phyloP scores from a whole-genome alignment of 2,888 invertebrate genomes.

The Erebia epiphron region DNA sequence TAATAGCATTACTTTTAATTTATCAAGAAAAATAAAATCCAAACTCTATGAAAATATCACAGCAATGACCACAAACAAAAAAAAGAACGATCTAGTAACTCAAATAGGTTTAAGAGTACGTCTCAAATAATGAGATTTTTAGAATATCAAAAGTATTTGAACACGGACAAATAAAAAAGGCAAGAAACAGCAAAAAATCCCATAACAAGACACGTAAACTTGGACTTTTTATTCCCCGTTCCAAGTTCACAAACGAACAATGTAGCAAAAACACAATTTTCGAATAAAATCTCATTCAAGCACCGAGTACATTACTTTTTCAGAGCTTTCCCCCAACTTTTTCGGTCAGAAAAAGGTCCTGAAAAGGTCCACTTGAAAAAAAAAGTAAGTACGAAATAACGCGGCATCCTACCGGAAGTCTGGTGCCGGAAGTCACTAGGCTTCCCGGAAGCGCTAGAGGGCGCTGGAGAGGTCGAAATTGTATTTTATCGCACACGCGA shows the following conservation, averaged over 20 bases:
- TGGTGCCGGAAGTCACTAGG: conserved; percentile 74
- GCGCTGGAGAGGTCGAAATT: conserved; percentile 71
- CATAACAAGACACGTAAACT: conserved; percentile 27
- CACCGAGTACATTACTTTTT: conserved; percentile 49
- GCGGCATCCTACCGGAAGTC: conserved; percentile 74
- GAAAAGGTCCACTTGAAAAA: conserved; percentile 65
- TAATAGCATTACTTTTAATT: too few species aligned
- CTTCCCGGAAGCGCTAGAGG: conserved; percentile 78
- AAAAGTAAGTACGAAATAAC: conserved; percentile 63
- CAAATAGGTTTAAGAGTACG: conserved; percentile 1
- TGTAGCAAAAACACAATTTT: conserved; percentile 39
- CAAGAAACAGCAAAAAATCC: conserved; percentile 9
- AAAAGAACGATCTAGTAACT: neutral
- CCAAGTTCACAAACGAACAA: conserved; percentile 25
- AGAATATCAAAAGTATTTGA: conserved; percentile 12
- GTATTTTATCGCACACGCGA: conserved; percentile 71
- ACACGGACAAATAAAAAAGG: conserved; percentile 17
- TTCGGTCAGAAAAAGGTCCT: conserved; percentile 69
- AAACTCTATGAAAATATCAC: too few species aligned
- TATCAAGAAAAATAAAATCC: too few species aligned
- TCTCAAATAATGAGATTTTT: conserved; percentile 4
- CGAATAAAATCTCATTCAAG: conserved; percentile 41
- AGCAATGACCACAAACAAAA: neutral
- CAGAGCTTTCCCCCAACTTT: conserved; percentile 55
- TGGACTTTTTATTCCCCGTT: conserved; percentile 28